Conservation (phyloP, 2,797 vertebrate species). For the Cheirogaleus major region DNA sequence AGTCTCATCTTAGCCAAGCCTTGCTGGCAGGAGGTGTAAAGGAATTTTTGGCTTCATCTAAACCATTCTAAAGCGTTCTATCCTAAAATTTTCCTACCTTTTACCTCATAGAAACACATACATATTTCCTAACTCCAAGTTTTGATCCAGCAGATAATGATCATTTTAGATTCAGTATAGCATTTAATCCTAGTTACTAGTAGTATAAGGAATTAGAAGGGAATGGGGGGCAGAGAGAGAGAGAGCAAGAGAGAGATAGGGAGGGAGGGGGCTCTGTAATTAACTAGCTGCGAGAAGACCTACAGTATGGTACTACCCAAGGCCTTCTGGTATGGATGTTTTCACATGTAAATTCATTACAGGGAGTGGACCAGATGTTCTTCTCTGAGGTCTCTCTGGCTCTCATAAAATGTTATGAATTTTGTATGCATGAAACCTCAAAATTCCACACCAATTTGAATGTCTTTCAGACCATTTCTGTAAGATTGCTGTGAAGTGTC, state of each 20-base stretch:
- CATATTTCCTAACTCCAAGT: not conserved
- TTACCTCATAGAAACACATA: not conserved
- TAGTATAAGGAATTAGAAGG: not conserved
- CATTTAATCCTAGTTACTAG: not conserved
- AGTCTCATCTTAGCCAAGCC: not conserved
- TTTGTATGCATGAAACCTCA: not conserved
- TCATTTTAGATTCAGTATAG: not conserved
- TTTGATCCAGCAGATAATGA: not conserved
- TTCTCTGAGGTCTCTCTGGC: not conserved
- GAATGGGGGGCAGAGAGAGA: not conserved
- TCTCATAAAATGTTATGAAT: not conserved
- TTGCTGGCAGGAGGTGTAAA: not conserved
- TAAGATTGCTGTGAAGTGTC: not conserved
- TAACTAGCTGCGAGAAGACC: not conserved
- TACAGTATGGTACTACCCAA: not conserved
- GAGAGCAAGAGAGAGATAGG: not conserved
- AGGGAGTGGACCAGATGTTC: not conserved
- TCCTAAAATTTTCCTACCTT: not conserved
- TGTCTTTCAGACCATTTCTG: not conserved
- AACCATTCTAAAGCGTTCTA: not conserved
- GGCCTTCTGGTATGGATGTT: not conserved
- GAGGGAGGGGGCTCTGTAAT: not conserved
- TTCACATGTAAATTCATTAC: not conserved
- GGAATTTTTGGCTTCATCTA: not conserved
- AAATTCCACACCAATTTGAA: not conserved